Evolutionary conservation across 2,888 invertebrate species (phyloP), one percentile per base, ranked within the genome.

Genomic region (Rambutsinella grinnellia): DNA sequence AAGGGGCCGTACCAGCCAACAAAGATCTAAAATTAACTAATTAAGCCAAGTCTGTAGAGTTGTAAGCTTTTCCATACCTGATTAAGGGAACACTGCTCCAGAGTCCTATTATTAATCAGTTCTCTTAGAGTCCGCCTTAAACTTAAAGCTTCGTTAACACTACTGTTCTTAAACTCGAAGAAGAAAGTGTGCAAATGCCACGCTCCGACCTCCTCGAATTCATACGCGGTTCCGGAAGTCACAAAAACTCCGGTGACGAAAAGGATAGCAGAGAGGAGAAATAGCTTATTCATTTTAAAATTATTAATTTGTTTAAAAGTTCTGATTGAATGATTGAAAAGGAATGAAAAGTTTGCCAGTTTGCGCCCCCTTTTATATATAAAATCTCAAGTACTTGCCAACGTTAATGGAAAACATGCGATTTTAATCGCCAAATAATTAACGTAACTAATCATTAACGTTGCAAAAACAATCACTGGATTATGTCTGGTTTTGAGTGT

Each of bases 151-250:
- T 76, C 76, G 17, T 58, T 49, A 15, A 60, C 60, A 26, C 68
- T 76, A 15, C 53, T 63, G 1, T 67, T 19, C 15, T 76, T 76
- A 3, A 76, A 24, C 54, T 76, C 76, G n/a, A 76, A 70, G 10
- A 76, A 65, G 65, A 60, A 76, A 19, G 70, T 70, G 26, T 76
- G 76, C 15, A 76, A 47, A 66, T 76, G 76, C 76, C 76, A 76
- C 0, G 76, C 76, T 10, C 70, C 76, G 44, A 76, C 70, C 56
- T 76, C 76, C 21, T 70, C 70, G 2, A 47, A n/a, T 13, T 36
- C 28, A 19, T 65, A 65, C 3, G 49, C 24, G 1, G 24, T 10
- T 2, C 26, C 62, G 10, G 27, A 3, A 10, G n/a, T 13, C 2
- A 24, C 15, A n/a, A 17, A 2, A 3, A 57, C 15, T 13, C 17